Conservation (phyloP, 1,140 invertebrate genomes). For the Calliphora vicina region DNA sequence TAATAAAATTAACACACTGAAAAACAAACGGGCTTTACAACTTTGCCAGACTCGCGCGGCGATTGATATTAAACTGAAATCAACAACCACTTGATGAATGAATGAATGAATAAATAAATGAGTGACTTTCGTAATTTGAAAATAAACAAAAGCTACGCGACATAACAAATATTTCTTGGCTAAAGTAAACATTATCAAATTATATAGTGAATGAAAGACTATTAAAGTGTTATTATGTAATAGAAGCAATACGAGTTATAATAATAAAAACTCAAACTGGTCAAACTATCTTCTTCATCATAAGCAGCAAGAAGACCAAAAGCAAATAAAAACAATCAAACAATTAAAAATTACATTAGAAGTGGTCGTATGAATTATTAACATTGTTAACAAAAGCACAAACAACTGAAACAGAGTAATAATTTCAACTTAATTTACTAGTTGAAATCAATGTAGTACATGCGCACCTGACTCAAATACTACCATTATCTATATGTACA, state of each 20-base stretch:
- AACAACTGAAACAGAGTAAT: no score
- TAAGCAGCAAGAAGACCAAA: neutral
- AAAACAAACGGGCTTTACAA: neutral
- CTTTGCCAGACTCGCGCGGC: neutral
- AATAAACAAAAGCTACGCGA: neutral
- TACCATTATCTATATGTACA: conserved; percentile 34
- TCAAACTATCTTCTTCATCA: neutral
- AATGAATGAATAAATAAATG: neutral
- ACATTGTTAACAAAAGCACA: no score
- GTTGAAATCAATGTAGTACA: neutral
- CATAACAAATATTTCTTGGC: neutral
- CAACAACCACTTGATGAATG: neutral
- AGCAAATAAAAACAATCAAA: neutral
- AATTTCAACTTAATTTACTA: no score
- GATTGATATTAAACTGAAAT: neutral
- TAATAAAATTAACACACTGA: neutral
- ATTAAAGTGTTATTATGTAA: neutral
- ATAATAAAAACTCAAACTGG: no score
- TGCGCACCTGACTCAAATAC: conserved; percentile 39
- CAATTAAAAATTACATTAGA: neutral
- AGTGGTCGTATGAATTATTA: neutral
- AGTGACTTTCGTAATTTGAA: neutral
- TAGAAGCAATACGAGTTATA: neutral
- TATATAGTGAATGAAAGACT: neutral
- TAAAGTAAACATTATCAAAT: neutral